Conservation (phyloP, 92 coral and sea anemone species). For the Porites cylindrica region DNA sequence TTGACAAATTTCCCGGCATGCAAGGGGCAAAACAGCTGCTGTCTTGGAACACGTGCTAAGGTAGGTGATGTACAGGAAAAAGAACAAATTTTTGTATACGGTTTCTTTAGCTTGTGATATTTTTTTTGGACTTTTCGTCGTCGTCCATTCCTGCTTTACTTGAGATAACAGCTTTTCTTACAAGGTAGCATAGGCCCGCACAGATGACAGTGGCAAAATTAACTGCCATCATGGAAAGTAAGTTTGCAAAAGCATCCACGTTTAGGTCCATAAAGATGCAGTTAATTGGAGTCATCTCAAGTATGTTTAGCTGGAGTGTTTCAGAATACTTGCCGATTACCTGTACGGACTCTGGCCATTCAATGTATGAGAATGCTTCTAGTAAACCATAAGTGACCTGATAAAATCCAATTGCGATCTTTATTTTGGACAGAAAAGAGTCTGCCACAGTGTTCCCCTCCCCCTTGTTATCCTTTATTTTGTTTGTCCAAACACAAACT, state of each 20-base stretch:
- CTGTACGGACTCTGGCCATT: neutral
- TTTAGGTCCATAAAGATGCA: too few species aligned
- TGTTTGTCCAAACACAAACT: neutral
- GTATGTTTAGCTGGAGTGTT: conserved; percentile 1
- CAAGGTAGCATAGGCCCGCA: neutral
- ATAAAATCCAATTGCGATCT: neutral
- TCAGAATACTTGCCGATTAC: neutral
- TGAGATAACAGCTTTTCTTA: neutral
- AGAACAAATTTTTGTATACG: neutral
- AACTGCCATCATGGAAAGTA: neutral
- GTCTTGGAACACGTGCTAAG: neutral
- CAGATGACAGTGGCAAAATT: neutral
- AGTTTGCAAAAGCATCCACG: too few species aligned
- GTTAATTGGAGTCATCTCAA: neutral
- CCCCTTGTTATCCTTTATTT: neutral
- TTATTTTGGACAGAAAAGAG: neutral
- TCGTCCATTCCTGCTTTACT: neutral
- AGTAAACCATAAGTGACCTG: conserved; percentile 1
- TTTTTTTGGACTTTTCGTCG: neutral
- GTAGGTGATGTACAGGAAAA: neutral
- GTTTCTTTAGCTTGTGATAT: neutral
- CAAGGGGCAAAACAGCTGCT: neutral
- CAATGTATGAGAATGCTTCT: neutral
- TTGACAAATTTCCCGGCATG: too few species aligned
- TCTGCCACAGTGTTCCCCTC: too few species aligned